Percentiles rank a stretch among this genome's conserved stretches.
phyloP scores from a whole-genome alignment of 2,888 invertebrate species.

The Reticulitermes lucifugus region DNA sequence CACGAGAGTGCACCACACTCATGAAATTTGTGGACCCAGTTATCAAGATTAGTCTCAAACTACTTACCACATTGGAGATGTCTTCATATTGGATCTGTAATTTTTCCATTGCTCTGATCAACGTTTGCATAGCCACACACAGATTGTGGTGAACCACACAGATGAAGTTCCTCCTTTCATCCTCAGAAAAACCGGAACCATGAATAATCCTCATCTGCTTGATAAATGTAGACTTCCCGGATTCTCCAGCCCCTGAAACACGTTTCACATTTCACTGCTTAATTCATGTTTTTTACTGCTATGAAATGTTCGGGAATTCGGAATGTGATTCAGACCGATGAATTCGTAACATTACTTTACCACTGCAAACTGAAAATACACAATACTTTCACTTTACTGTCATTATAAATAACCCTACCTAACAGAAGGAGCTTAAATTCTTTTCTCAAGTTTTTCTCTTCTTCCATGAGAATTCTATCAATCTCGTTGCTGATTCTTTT shows the following conservation, averaged over 20 bases:
- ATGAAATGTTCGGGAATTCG: no score
- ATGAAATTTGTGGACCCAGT: no score
- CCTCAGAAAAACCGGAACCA: background rate
- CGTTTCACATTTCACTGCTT: background rate
- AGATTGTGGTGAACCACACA: slow-evolving; percentile 7
- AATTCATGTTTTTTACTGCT: no score
- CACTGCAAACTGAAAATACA: background rate
- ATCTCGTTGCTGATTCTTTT: slow-evolving; percentile 9
- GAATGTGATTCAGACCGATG: no score
- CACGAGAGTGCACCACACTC: no score
- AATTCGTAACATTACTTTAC: background rate
- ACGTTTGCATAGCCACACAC: slow-evolving; percentile 15
- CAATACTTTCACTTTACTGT: no score
- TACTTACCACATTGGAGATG: background rate
- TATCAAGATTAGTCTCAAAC: no score
- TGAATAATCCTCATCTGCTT: slow-evolving; percentile 37
- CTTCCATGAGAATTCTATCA: background rate
- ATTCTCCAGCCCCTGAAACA: slow-evolving; percentile 34
- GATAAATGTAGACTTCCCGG: slow-evolving; percentile 28
- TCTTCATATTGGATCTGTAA: background rate
- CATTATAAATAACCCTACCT: background rate
- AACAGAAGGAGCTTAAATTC: slow-evolving; percentile 30
- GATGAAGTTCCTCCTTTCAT: slow-evolving; percentile 1
- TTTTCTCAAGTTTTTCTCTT: background rate
- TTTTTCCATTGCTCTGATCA: slow-evolving; percentile 6